Base-by-base conservation (phyloP, 2,888 invertebrate genomes). In the Malthinus seriepunctatus region DNA sequence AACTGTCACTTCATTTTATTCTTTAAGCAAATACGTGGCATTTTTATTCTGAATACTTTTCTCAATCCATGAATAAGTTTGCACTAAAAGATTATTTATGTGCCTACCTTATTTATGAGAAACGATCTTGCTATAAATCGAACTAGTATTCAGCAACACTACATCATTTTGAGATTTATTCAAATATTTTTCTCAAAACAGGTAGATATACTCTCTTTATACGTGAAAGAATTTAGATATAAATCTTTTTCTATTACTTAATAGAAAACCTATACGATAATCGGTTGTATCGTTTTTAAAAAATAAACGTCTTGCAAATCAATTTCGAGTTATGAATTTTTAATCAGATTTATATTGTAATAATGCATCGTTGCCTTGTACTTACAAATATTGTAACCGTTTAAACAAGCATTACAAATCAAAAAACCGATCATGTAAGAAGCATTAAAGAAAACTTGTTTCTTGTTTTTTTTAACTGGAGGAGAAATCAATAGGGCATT, bases 401-500 rank as follows among this genome's bases (percentile, higher is more conserved):
- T 65, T 59, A 69, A 71, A 73, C 73, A 74, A 65, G 71, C 63
- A 67, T 23, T 66, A 74, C 73, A 74, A 74, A 74, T 74, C 73
- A 74, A 74, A 74, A 72, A 72, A 74, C 72, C 72, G 73, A 72
- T 68, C 66, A 56, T 64, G 67, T 62, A 65, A 23, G 23, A 5
- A 5, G 67, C 69, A 69, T 65, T 67, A 64, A 67, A 65, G 67
- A 66, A 67, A 70, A 70, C 70, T 65, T 67, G 63, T 67, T 64
- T 67, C 67, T 23, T 5, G 23, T 23, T 23, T 23, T 23, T 23
- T 23, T n/a, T n/a, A n/a, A 69, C 68, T 66, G 65, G 60, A 64
- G 60, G 56, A 63, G 63, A 69, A 68, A 73, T 74, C 75, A 74
- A 74, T 74, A 73, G 67, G 68, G 67, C 69, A 75, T 75, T 74